Percentiles rank a stretch among this genome's conserved stretches.
These are phyloP conservation scores for Paedocypris sp. DNA, from an alignment of 2,113 vertebrate genomes.

Conservation along the genomic window DNA sequence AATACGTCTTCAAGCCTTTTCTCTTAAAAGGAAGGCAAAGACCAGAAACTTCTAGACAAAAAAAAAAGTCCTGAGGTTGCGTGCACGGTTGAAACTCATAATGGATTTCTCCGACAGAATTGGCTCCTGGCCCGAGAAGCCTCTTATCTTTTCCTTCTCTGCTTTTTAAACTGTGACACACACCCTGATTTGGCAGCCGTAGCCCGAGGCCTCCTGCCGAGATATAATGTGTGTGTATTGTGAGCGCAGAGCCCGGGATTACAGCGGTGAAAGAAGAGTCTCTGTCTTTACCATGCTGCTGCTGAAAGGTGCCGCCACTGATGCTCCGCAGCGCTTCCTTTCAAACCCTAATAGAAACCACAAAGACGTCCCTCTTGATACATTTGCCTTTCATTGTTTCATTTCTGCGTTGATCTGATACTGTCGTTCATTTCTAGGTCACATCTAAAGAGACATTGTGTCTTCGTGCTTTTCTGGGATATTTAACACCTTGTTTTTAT, in stretches of 20 bases:
- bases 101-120: constrained; percentile 38
- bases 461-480: too few relatives aligned
- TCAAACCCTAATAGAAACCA: neutral
- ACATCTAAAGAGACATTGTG: too few relatives aligned
- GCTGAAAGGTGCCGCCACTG: constrained; percentile 29
- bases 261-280: constrained; percentile 51
- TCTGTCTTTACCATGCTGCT: constrained; percentile 12
- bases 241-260: constrained; percentile 54
- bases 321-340: neutral
- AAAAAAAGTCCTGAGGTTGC: constrained; percentile 21
- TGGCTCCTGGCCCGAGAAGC: constrained; percentile 30
- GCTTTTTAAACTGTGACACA: constrained; percentile 40
- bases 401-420: neutral
- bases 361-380: too few relatives aligned
- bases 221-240: constrained; percentile 50
- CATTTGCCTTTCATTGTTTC: neutral
- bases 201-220: constrained; percentile 39
- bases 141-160: constrained; percentile 36
- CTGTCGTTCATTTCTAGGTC: too few relatives aligned
- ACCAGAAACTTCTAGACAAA: constrained; percentile 21
- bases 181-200: constrained; percentile 45
- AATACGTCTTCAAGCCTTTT: too few relatives aligned
- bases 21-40: neutral
- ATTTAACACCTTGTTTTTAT: too few relatives aligned
- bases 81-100: constrained; percentile 37